phyloP scores from a whole-genome alignment of 1,140 invertebrate genomes.

The Thereuonema tuberculata region DNA sequence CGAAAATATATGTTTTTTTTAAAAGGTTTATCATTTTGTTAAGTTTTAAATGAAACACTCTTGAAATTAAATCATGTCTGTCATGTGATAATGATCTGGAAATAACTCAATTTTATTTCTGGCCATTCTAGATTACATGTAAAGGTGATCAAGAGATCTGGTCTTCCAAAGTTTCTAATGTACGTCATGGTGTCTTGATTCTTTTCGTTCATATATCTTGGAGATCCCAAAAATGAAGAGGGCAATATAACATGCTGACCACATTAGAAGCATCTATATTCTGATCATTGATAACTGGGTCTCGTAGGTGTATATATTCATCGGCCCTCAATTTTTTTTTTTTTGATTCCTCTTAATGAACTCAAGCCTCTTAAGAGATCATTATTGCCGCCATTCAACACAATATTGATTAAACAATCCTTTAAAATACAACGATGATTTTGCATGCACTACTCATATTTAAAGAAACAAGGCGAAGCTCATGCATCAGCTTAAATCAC shows the following conservation, averaged over 20 bases:
- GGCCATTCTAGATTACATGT: constrained; percentile 35
- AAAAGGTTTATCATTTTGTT: constrained; percentile 32
- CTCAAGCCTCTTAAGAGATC: no score
- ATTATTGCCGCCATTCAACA: no score
- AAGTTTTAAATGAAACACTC: not conserved
- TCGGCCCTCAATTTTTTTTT: constrained; percentile 27
- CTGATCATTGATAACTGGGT: constrained; percentile 35
- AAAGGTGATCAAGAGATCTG: constrained; percentile 36
- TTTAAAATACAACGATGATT: no score
- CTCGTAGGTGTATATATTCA: constrained; percentile 35
- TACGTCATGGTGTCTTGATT: constrained; percentile 38
- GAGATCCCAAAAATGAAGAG: constrained; percentile 21
- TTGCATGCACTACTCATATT: no score
- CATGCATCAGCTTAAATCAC: no score
- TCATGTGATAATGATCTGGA: constrained; percentile 18
- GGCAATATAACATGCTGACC: constrained; percentile 32
- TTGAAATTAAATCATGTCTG: constrained; percentile 16
- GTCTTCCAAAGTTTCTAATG: constrained; percentile 33
- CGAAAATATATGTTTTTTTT: constrained; percentile 26
- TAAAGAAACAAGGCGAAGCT: no score
- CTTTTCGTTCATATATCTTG: constrained; percentile 32
- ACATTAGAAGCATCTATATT: not conserved
- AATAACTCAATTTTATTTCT: constrained; percentile 28
- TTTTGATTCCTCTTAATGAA: no score
- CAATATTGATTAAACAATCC: no score